phyloP scores from a whole-genome alignment of 2,888 invertebrate genomes.

The Himalopsyche anomala region DNA sequence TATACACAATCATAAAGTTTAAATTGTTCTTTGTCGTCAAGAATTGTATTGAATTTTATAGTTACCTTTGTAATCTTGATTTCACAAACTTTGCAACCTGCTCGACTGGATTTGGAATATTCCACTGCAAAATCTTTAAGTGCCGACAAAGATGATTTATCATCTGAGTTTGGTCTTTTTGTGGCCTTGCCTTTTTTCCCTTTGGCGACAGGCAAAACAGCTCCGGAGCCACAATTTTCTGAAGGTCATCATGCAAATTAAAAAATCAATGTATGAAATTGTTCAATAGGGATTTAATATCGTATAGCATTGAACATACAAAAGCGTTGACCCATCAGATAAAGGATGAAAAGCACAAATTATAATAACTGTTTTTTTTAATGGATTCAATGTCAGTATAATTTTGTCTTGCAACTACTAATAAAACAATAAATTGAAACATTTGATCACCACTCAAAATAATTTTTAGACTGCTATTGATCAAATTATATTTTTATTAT shows the following conservation, averaged over 20 bases:
- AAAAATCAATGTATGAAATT: not conserved
- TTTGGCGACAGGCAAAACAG: slow-evolving; percentile 74
- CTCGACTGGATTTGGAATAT: slow-evolving; percentile 90
- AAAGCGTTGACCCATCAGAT: not conserved
- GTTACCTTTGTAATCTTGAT: slow-evolving; percentile 87
- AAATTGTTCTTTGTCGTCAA: too few species aligned
- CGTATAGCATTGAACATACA: not conserved
- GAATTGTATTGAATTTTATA: too few species aligned
- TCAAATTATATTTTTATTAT: too few species aligned
- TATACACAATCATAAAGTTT: too few species aligned
- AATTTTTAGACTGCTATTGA: too few species aligned
- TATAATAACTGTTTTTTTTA: too few species aligned
- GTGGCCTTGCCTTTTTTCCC: slow-evolving; percentile 76
- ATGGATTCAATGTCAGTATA: too few species aligned
- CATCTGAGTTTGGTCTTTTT: slow-evolving; percentile 70
- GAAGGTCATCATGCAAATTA: slow-evolving; percentile 45
- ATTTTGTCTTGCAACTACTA: too few species aligned
- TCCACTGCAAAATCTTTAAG: slow-evolving; percentile 86
- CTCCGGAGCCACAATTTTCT: slow-evolving; percentile 66
- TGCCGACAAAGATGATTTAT: slow-evolving; percentile 69
- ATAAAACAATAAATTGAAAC: too few species aligned
- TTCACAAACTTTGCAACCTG: slow-evolving; percentile 89
- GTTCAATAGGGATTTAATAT: not conserved
- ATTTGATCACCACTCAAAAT: too few species aligned
- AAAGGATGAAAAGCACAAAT: too few species aligned